Evolutionary conservation across 1,140 invertebrate species (phyloP).

Genomic region (Drosophila pseudoananassae): DNA sequence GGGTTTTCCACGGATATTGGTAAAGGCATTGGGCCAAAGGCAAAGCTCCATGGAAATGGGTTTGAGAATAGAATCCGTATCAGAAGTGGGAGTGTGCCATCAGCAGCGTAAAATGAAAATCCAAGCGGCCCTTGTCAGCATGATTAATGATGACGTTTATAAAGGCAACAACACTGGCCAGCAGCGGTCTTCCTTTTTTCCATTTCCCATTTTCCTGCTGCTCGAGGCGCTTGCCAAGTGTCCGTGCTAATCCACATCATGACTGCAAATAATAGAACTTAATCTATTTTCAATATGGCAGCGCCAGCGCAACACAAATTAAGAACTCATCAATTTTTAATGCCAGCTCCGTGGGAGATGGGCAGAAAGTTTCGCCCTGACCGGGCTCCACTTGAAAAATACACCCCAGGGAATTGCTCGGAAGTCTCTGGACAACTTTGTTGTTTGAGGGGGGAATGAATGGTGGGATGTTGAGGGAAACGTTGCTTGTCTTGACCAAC

Average conservation of each 20-base stretch:
- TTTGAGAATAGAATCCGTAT: slow-evolving; percentile 12
- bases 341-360: slow-evolving; percentile 62
- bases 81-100: slow-evolving; percentile 24
- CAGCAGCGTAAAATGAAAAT: slow-evolving; percentile 74
- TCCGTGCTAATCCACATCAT: slow-evolving; percentile 81
- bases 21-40: slow-evolving; percentile 11
- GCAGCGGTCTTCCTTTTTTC: slow-evolving; percentile 27
- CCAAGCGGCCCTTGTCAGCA: slow-evolving; percentile 74
- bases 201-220: slow-evolving; percentile 2
- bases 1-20: slow-evolving; percentile 32
- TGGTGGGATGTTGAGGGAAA: neutral
- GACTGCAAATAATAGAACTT: slow-evolving; percentile 83
- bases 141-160: slow-evolving; percentile 82
- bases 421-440: slow-evolving; percentile 31
- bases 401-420: slow-evolving; percentile 70
- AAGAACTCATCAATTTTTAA: slow-evolving; percentile 83
- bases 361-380: slow-evolving; percentile 35
- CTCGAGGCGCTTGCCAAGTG: slow-evolving; percentile 51
- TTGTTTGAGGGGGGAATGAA: neutral
- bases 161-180: slow-evolving; percentile 55
- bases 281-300: slow-evolving; percentile 82
- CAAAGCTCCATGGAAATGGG: slow-evolving; percentile 36
- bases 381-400: slow-evolving; percentile 67
- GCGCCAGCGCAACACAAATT: slow-evolving; percentile 76
- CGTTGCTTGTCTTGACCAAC: slow-evolving; percentile 36